Percentiles rank a stretch among this genome's conserved stretches.
phyloP scores from a whole-genome alignment of 2,113 vertebrate genomes.

The Phocoena phocoena region DNA sequence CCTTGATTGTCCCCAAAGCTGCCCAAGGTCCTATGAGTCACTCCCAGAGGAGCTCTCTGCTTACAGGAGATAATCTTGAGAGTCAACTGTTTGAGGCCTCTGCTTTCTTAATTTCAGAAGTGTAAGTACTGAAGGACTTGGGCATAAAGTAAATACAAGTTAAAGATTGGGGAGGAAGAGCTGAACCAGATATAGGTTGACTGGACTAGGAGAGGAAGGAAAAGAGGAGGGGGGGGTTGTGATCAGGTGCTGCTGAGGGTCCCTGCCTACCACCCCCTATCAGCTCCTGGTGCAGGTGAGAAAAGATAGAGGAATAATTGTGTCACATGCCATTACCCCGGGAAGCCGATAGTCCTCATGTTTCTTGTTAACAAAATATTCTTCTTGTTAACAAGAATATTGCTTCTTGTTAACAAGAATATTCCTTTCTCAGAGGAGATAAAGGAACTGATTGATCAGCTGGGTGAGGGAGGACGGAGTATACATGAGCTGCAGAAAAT shows the following conservation, averaged over 20 bases:
- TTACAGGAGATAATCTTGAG: neutral
- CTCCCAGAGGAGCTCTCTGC: neutral
- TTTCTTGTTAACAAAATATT: neutral
- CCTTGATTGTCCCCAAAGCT: neutral
- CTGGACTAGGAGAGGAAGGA: neutral
- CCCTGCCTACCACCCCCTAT: neutral
- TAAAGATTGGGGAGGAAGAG: neutral
- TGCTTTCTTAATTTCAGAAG: neutral
- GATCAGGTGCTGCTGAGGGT: neutral
- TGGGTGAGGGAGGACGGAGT: conserved; percentile 82
- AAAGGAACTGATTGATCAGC: conserved; percentile 87
- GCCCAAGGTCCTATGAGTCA: neutral
- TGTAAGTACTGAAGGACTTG: neutral
- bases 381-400: too few relatives aligned
- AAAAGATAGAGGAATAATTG: neutral
- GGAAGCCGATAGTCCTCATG: neutral
- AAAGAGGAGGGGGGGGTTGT: neutral
- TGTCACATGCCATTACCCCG: neutral
- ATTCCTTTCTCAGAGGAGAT: conserved; percentile 85
- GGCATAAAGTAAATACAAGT: neutral
- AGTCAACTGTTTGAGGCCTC: neutral
- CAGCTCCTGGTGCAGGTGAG: neutral
- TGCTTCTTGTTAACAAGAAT: neutral
- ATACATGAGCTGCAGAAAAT: conserved; percentile 83
- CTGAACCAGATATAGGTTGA: neutral